Base-by-base conservation (phyloP, 2,888 invertebrate species). In the Stenurella melanura region DNA sequence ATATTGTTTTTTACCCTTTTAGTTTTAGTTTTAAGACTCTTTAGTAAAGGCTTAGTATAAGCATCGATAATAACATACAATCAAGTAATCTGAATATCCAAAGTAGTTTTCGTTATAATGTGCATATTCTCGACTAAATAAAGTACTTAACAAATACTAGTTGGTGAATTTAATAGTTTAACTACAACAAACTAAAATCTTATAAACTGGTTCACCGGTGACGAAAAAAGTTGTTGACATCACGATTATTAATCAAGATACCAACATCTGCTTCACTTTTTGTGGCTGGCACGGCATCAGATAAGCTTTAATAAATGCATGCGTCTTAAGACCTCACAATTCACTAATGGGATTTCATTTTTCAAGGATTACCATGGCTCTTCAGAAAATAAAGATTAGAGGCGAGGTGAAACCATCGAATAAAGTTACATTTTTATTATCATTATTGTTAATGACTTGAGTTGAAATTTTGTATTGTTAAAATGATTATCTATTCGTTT, bases 191-290 rank as follows among this genome's bases (percentile, higher is more conserved):
- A 10, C 15, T 17, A 18, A 56, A 60, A 26, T 12, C 60, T 15
- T 26, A 60, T 15, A 42, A 42, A 42, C 15, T 60, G 15, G 19
- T n/a, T 11, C 21, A 26, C n/a, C 6, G 11, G n/a, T 26, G 9
- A 17, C n/a, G 30, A 57, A 57, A 56, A 57, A 57, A 56, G 21
- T 34, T 69, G 68, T 69, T 56, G 68, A 69, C 68, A 69, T 69
- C 68, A 69, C 68, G 68, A 69, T 69, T 69, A 69, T 69, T 69
- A 69, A 69, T 69, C 68, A 69, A 69, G 68, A 67, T 67, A 67
- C 15, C 56, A 21, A 50, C 68, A 69, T 69, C 68, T 69, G 68
- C 56, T 64, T 54, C 57, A 56, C 21, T 57, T 68, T 69, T 57
- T 57, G 68, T 57, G 57, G 57, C 34, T 34, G 68, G 57, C 12